Conservation (phyloP, 2,113 vertebrate species). For the Aleadryas rufinucha region DNA sequence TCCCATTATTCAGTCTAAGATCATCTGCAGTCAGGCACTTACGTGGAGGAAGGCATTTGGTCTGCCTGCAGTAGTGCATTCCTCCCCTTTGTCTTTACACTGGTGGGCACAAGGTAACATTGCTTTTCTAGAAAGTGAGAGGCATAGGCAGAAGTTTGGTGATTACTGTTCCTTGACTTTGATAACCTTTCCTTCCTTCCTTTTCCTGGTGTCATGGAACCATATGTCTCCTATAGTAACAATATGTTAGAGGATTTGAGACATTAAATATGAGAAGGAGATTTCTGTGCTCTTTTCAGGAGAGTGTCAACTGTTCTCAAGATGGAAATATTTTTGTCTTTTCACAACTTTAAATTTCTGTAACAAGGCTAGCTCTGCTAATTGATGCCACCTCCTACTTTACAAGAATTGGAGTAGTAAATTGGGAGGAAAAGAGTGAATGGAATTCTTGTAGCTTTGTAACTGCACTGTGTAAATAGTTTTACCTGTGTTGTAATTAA, state of each 20-base stretch:
- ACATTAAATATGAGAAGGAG: neutral
- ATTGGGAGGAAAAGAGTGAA: neutral
- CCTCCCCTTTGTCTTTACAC: neutral
- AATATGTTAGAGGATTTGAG: neutral
- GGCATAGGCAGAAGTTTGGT: neutral
- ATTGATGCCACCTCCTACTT: neutral
- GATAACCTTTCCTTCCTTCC: neutral
- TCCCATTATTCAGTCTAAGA: neutral
- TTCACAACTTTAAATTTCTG: neutral
- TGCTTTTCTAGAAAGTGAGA: neutral
- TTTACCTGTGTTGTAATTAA: neutral
- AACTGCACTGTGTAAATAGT: neutral
- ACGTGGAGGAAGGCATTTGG: neutral
- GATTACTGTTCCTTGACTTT: neutral
- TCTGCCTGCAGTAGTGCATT: neutral
- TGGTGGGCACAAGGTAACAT: neutral
- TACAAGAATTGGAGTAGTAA: neutral
- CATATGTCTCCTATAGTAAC: neutral
- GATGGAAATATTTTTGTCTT: neutral
- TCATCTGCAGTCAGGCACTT: neutral
- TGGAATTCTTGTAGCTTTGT: neutral
- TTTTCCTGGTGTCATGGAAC: neutral
- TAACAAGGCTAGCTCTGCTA: neutral
- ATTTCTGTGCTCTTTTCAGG: neutral
- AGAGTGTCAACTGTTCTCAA: neutral